Base-by-base conservation (phyloP, 1,140 invertebrate species). In the Babylonia areolata region DNA sequence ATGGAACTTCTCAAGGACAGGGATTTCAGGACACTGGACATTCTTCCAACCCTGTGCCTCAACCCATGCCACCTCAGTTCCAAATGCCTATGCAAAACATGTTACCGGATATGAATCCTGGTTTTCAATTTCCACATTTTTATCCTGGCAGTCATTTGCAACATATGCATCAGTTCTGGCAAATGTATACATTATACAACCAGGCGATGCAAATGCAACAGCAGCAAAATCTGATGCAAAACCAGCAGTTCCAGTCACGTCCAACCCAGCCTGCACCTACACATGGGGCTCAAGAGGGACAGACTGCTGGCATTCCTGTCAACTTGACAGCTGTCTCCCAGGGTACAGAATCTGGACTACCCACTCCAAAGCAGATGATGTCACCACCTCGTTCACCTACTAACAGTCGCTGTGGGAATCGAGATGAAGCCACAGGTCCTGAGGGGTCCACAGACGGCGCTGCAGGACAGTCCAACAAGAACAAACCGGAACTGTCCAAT, bases 371-470 rank as follows among this genome's bases (percentile, higher is more conserved):
- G n/a, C 35, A 58, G 42, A 35, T 82, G 64, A 37, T 81, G 51
- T 87, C 87, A n/a, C 89, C 88, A 71, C 88, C 89, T 46, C 81
- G 85, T n/a, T 86, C 88, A 35, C 90, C 88, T 79, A 85, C 86
- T 1, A 89, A 89, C 46, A 33, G 39, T 51, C 85, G 81, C 28
- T 40, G 84, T 84, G 20, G 39, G 64, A 20, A 51, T 11, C 85
- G 85, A 85, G 46, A 51, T 2, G 46, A 51, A 51, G 17, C 46
- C 1, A 9, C 9, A 51, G 54, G 87, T 81, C 5, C 58, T 42
- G 88, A 86, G 28, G 54, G 39, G 39, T 23, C 58, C 23, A 6
- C 58, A n/a, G 58, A 64, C 23, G 5, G 5, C 23, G 58, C 58
- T 64, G 20, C 23, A 28, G n/a, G n/a, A n/a, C 23, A 6, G 6